Evolutionary conservation across 2,113 vertebrate genomes (phyloP).

Genomic region (Gallinago jamesoni): DNA sequence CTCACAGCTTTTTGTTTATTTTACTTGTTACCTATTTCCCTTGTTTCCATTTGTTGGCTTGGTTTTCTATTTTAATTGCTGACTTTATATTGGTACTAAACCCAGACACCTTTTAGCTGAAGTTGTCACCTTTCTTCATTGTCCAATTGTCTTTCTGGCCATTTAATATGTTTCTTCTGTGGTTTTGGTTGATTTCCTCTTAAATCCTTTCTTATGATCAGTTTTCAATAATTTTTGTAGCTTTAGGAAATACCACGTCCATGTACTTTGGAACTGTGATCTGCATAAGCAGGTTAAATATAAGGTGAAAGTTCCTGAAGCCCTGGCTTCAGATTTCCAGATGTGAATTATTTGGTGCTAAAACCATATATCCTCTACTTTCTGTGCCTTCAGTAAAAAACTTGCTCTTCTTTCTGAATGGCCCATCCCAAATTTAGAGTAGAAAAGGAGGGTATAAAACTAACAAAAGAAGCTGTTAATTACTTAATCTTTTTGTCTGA

Average conservation of each 20-base stretch:
- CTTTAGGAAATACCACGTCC: not conserved
- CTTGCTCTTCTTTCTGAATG: not conserved
- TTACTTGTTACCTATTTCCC: not conserved
- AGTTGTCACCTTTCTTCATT: not conserved
- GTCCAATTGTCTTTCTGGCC: not conserved
- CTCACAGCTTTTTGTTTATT: not conserved
- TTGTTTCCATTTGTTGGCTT: not conserved
- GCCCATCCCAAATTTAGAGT: not conserved
- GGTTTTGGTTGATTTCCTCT: not conserved
- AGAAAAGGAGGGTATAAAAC: not conserved
- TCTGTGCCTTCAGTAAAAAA: not conserved
- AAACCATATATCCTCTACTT: not conserved
- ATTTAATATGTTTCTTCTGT: not conserved
- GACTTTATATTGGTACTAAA: not conserved
- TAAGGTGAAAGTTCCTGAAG: conserved; percentile 33
- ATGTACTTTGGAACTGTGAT: not conserved
- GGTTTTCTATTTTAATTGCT: not conserved
- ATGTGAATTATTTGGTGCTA: conserved; percentile 40
- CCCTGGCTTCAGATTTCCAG: conserved; percentile 25
- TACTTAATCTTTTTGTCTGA: not conserved
- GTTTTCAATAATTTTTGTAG: not conserved
- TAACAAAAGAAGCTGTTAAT: not conserved
- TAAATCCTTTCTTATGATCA: conserved; percentile 16
- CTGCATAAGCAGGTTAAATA: conserved; percentile 12
- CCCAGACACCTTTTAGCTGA: not conserved